These are phyloP conservation scores for Glaucopsyche alexis DNA, from an alignment of 2,888 invertebrate genomes.

Conservation along the genomic window DNA sequence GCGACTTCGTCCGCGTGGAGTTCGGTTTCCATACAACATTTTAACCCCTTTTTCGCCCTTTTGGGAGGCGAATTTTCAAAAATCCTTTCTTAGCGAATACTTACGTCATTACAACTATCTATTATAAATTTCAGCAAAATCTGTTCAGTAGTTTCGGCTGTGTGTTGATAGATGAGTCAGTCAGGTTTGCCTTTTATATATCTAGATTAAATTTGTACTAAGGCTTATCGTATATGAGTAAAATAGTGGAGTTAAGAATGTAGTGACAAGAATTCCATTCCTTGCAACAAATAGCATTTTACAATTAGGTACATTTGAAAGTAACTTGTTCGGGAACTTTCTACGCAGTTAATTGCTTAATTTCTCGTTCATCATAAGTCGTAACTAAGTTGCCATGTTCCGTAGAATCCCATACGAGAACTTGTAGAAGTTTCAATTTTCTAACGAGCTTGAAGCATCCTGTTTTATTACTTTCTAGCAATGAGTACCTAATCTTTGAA, in stretches of 20 bases:
- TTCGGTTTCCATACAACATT: too few relatives aligned
- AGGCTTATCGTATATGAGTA: not conserved
- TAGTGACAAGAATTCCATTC: not conserved
- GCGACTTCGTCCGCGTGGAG: too few relatives aligned
- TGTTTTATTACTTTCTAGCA: constrained; percentile 15
- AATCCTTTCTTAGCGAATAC: too few relatives aligned
- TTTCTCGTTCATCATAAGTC: constrained; percentile 20
- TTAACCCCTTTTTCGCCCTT: too few relatives aligned
- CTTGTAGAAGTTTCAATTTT: constrained; percentile 11
- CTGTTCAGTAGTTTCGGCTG: too few relatives aligned
- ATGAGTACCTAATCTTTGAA: not conserved
- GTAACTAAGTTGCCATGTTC: constrained; percentile 17
- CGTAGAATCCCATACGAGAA: constrained; percentile 12
- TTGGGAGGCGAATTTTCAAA: too few relatives aligned
- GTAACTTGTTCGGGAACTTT: not conserved
- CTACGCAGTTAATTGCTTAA: constrained; percentile 10
- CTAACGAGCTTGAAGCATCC: constrained; percentile 13
- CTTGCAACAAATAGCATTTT: constrained; percentile 4
- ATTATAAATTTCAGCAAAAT: too few relatives aligned
- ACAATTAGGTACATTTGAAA: constrained; percentile 15
- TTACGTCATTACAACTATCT: too few relatives aligned
- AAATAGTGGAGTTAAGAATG: too few relatives aligned
- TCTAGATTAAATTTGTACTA: too few relatives aligned
- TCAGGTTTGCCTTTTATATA: too few relatives aligned
- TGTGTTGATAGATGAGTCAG: too few relatives aligned